Evolutionary conservation across 2,888 invertebrate species (phyloP).

Genomic region (Cantharis rustica): DNA sequence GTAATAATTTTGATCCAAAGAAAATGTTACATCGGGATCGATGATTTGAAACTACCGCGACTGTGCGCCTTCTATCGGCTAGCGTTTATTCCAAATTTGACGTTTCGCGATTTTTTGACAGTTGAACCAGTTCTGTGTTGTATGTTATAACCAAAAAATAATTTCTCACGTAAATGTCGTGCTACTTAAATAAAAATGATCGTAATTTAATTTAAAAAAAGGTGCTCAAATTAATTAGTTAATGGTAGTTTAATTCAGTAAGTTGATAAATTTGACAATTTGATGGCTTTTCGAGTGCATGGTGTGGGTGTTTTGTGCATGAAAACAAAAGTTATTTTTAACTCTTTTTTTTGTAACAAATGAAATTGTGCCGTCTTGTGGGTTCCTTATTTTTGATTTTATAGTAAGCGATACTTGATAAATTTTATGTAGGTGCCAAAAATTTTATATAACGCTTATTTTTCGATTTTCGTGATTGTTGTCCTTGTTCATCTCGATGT

Average conservation of each 20-base stretch:
- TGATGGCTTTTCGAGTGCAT: neutral
- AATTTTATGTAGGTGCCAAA: slow-evolving; percentile 17
- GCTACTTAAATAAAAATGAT: slow-evolving; percentile 15
- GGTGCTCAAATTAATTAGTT: slow-evolving; percentile 5
- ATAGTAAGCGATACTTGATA: slow-evolving; percentile 1
- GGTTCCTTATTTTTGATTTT: slow-evolving; percentile 22
- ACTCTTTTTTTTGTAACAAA: slow-evolving; percentile 15
- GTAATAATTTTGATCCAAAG: neutral
- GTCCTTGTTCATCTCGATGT: slow-evolving; percentile 6
- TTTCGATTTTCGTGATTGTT: slow-evolving; percentile 1
- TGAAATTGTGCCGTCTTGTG: neutral
- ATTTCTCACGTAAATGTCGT: slow-evolving; percentile 21
- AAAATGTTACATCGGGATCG: neutral
- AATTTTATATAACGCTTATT: slow-evolving; percentile 19
- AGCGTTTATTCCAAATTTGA: neutral
- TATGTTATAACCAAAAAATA: slow-evolving; percentile 28
- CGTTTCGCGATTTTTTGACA: slow-evolving; percentile 17
- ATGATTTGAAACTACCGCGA: neutral
- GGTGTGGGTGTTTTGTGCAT: slow-evolving; percentile 24
- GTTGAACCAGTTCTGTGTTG: slow-evolving; percentile 10
- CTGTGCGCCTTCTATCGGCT: neutral
- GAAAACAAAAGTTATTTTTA: slow-evolving; percentile 31
- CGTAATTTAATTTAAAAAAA: slow-evolving; percentile 6
- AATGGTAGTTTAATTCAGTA: slow-evolving; percentile 26
- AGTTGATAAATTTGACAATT: slow-evolving; percentile 2